Evolutionary conservation across 2,888 invertebrate species (phyloP).

Genomic region (Nomada hirtipes): DNA sequence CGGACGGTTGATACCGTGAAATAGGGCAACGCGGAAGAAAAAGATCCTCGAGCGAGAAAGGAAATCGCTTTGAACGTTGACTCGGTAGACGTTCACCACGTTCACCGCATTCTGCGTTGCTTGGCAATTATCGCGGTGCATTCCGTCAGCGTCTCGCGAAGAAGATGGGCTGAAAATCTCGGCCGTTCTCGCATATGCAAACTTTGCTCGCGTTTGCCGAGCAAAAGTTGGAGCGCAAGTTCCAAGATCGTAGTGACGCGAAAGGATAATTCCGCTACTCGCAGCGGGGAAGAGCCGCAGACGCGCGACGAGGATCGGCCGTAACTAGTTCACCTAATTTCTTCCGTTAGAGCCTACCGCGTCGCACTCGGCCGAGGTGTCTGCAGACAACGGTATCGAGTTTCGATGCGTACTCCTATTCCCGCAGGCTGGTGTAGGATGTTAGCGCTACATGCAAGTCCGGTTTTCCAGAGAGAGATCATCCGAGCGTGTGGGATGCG

Average conservation of each 20-base stretch:
- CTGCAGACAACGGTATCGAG: slow-evolving; percentile 27
- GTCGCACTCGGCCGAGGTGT: slow-evolving; percentile 15
- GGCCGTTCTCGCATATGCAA: neutral
- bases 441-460: slow-evolving; percentile 60
- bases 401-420: slow-evolving; percentile 50
- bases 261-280: no score
- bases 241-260: neutral
- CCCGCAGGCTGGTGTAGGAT: slow-evolving; percentile 60
- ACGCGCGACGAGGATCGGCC: no score
- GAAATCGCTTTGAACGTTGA: slow-evolving; percentile 64
- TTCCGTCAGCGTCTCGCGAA: slow-evolving; percentile 37
- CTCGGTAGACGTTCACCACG: slow-evolving; percentile 43
- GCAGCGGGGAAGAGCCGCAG: neutral
- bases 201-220: neutral
- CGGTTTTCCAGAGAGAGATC: slow-evolving; percentile 69
- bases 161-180: neutral
- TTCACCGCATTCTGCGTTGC: slow-evolving; percentile 29
- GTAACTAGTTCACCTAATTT: neutral
- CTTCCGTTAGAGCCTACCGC: neutral
- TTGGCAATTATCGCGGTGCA: slow-evolving; percentile 32
- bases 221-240: neutral
- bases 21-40: slow-evolving; percentile 40
- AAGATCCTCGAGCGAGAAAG: slow-evolving; percentile 56
- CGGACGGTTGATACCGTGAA: neutral
- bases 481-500: slow-evolving; percentile 41